phyloP scores from a whole-genome alignment of 2,888 invertebrate species.

The Erebia aethiops region DNA sequence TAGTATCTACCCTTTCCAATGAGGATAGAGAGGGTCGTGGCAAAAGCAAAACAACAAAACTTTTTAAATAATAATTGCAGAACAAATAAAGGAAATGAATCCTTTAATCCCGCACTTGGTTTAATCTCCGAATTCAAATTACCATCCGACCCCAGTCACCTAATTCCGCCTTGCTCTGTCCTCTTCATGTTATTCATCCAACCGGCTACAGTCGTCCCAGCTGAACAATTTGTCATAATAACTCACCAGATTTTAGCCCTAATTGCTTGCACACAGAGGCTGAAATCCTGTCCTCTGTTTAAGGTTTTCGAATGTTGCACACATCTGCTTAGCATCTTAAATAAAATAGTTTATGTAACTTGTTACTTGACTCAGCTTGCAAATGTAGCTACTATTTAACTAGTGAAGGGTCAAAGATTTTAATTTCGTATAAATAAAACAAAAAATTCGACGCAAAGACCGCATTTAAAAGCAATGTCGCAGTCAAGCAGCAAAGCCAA shows the following conservation, averaged over 20 bases:
- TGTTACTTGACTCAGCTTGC: slow-evolving; percentile 24
- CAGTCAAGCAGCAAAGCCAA: too few relatives aligned
- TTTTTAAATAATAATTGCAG: slow-evolving; percentile 10
- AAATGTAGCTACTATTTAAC: slow-evolving; percentile 21
- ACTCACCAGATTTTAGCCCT: not conserved
- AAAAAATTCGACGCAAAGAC: too few relatives aligned
- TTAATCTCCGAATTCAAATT: slow-evolving; percentile 40
- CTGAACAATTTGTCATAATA: not conserved
- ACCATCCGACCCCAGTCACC: slow-evolving; percentile 36
- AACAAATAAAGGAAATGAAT: slow-evolving; percentile 29
- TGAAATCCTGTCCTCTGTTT: slow-evolving; percentile 9
- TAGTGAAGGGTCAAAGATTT: not conserved
- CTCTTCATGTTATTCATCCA: slow-evolving; percentile 35
- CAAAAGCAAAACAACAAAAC: not conserved
- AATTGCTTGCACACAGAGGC: slow-evolving; percentile 7
- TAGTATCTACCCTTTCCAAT: too few relatives aligned
- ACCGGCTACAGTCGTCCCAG: slow-evolving; percentile 9
- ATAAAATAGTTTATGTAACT: slow-evolving; percentile 34
- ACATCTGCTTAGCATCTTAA: slow-evolving; percentile 34
- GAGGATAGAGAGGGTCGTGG: too few relatives aligned
- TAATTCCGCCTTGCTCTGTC: slow-evolving; percentile 30
- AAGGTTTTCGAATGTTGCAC: not conserved
- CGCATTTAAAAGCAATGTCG: too few relatives aligned
- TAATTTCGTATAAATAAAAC: too few relatives aligned
- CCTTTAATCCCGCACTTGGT: slow-evolving; percentile 31